Conservation (phyloP, 2,888 invertebrate species). For the Acanthoscelides obtectus region DNA sequence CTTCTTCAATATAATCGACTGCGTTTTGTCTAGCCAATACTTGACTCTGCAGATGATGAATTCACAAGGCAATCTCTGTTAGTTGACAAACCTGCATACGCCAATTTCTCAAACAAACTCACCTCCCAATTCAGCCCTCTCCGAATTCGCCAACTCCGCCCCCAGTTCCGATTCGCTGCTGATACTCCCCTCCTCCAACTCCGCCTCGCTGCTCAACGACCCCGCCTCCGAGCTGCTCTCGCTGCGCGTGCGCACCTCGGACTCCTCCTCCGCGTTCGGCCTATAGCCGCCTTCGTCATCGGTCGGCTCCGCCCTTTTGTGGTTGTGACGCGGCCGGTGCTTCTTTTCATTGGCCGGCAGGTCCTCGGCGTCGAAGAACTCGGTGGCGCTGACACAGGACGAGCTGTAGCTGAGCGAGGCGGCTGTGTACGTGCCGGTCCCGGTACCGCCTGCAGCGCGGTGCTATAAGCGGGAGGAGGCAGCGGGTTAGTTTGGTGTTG, state of each 20-base stretch:
- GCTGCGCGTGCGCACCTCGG: slow-evolving; percentile 45
- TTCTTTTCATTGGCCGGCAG: slow-evolving; percentile 34
- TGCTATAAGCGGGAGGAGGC: slow-evolving; percentile 38
- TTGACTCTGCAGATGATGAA: no score
- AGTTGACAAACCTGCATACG: not conserved
- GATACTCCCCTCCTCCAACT: slow-evolving; percentile 63
- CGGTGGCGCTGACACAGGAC: slow-evolving; percentile 69
- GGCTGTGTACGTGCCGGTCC: slow-evolving; percentile 59
- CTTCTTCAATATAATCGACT: no score
- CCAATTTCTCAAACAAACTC: slow-evolving; percentile 3
- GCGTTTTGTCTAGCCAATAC: no score
- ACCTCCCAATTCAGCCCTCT: slow-evolving; percentile 39
- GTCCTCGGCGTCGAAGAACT: slow-evolving; percentile 80
- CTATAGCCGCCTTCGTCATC: not conserved
- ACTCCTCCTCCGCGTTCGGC: slow-evolving; percentile 35
- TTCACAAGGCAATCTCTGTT: not conserved
- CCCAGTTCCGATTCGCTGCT: slow-evolving; percentile 53
- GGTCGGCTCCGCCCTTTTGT: not conserved
- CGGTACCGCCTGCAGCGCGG: slow-evolving; percentile 32
- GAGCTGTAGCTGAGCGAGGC: slow-evolving; percentile 71
- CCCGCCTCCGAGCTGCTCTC: slow-evolving; percentile 73
- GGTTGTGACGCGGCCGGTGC: not conserved
- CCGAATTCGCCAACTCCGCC: slow-evolving; percentile 46
- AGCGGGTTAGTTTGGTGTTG: not conserved
- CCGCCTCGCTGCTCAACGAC: slow-evolving; percentile 62